Percentiles rank a stretch among this genome's conserved stretches.
phyloP scores from a whole-genome alignment of 2,797 vertebrate species.

The Sphenopsis melanotis region DNA sequence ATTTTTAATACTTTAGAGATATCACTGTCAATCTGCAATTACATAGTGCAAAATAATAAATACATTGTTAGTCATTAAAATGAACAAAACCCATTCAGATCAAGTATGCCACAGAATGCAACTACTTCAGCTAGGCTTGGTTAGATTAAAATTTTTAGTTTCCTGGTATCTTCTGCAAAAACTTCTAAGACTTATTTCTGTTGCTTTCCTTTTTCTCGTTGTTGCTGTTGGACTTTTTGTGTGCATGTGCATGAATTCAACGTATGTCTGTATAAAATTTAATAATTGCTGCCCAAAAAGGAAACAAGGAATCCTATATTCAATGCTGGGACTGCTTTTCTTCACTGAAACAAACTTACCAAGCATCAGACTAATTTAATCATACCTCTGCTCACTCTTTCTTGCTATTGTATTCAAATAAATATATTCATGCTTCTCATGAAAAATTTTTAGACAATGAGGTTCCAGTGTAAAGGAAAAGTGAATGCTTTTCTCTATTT shows the following conservation, averaged over 20 bases:
- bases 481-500: not conserved
- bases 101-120: not conserved
- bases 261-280: not conserved
- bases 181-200: not conserved
- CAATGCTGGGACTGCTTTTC: not conserved
- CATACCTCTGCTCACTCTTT: not conserved
- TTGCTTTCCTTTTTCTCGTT: fast-evolving
- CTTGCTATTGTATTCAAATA: not conserved
- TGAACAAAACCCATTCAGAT: not conserved
- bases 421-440: not conserved
- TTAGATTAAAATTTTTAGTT: not conserved
- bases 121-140: not conserved
- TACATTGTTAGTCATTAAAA: not conserved
- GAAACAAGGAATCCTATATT: not conserved
- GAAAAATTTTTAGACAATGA: not conserved
- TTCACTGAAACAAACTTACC: not conserved
- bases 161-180: not conserved
- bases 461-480: not conserved
- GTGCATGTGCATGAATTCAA: not conserved
- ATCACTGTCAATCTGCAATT: not conserved
- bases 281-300: not conserved
- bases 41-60: not conserved
- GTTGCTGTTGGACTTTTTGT: not conserved
- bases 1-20: not conserved
- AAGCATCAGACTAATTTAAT: not conserved